These are phyloP conservation scores for Cydia pomonella DNA, from an alignment of 1,140 invertebrate genomes.

Conservation along the genomic window DNA sequence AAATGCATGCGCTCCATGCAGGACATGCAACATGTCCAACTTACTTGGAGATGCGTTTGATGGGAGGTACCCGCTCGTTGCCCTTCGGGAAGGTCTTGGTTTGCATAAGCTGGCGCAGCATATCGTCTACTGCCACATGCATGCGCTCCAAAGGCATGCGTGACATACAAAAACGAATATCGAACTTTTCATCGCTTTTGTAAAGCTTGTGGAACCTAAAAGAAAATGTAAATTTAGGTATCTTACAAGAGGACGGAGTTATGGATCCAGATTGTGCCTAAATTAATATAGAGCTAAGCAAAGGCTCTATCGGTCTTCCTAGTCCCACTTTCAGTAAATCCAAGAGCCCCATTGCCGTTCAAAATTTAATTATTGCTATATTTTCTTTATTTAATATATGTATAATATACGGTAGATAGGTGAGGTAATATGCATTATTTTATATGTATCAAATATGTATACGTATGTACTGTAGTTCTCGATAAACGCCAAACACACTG, in stretches of 20 bases:
- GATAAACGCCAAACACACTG: neutral
- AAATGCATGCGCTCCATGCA: too few relatives aligned
- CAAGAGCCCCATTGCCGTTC: too few relatives aligned
- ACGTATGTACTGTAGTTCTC: too few relatives aligned
- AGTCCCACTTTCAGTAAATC: too few relatives aligned
- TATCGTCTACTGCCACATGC: constrained; percentile 24
- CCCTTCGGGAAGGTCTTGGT: neutral
- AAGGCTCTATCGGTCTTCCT: too few relatives aligned
- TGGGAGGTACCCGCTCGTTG: neutral
- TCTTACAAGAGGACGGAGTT: neutral
- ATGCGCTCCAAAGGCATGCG: constrained; percentile 37
- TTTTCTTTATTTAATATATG: too few relatives aligned
- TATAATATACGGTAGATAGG: too few relatives aligned
- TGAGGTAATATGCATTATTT: too few relatives aligned
- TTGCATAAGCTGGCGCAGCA: neutral
- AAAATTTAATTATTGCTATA: too few relatives aligned
- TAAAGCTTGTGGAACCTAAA: constrained; percentile 58
- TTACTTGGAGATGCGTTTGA: neutral
- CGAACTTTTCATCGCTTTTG: constrained; percentile 79
- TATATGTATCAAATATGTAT: too few relatives aligned
- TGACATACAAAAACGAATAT: constrained; percentile 58
- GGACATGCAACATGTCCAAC: neutral
- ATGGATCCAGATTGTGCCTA: too few relatives aligned
- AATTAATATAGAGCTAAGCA: too few relatives aligned
- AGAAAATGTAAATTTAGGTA: neutral